Evolutionary conservation across 2,113 vertebrate species (phyloP).

Genomic region (Balaenoptera acutorostrata): DNA sequence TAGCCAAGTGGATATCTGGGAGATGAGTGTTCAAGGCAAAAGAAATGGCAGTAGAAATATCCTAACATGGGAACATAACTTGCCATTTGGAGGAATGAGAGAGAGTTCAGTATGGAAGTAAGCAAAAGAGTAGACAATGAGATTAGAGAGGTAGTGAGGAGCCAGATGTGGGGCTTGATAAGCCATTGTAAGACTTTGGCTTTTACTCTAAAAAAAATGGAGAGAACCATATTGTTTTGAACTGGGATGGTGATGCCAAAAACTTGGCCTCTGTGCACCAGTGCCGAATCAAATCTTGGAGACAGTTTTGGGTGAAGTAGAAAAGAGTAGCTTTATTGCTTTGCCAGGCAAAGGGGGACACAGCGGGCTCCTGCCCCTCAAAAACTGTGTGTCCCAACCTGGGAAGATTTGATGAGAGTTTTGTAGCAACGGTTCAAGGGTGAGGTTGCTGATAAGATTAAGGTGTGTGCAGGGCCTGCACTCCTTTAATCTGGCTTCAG

Average conservation of each 20-base stretch:
- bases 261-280: too few species aligned
- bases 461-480: too few species aligned
- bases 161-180: not conserved
- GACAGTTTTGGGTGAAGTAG: too few species aligned
- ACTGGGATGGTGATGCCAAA: not conserved
- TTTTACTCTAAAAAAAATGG: not conserved
- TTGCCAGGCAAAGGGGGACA: too few species aligned
- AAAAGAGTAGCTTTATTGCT: too few species aligned
- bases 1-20: not conserved
- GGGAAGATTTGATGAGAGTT: too few species aligned
- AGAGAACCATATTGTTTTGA: not conserved
- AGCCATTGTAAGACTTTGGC: not conserved
- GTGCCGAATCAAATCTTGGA: too few species aligned
- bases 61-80: not conserved
- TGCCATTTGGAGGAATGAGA: not conserved
- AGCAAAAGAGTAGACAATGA: not conserved
- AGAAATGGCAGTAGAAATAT: not conserved
- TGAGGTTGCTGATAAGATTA: too few species aligned
- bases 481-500: too few species aligned
- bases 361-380: too few species aligned
- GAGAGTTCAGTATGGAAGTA: not conserved
- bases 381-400: too few species aligned
- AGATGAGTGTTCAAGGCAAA: not conserved
- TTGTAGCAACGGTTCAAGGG: too few species aligned
- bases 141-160: not conserved